phyloP scores from a whole-genome alignment of 2,888 invertebrate genomes.

The Thera obeliscata region DNA sequence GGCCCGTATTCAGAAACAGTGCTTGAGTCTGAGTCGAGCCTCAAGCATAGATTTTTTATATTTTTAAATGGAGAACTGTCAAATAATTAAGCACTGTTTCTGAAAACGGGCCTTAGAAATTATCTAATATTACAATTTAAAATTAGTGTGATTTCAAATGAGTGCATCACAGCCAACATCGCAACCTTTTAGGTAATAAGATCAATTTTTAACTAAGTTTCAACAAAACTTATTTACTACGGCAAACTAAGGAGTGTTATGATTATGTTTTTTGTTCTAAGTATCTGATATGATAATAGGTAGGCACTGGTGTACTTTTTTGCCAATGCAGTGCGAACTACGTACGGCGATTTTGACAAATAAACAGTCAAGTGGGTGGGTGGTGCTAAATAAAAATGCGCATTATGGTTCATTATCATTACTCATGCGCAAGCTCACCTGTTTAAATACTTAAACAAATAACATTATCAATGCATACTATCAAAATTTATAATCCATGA shows the following conservation, averaged over 20 bases:
- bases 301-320: too few species aligned
- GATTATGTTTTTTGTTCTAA: too few species aligned
- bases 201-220: neutral
- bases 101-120: too few species aligned
- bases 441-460: neutral
- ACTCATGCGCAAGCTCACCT: neutral
- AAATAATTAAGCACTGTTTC: too few species aligned
- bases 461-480: slow-evolving; percentile 2
- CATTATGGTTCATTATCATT: neutral
- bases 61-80: too few species aligned
- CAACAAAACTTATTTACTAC: neutral
- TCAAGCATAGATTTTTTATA: too few species aligned
- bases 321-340: neutral
- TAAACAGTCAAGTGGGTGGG: neutral
- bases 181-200: neutral
- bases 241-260: too few species aligned
- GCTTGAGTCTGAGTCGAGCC: too few species aligned
- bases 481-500: neutral
- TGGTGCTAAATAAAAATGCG: neutral
- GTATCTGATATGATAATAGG: too few species aligned
- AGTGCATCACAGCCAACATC: slow-evolving; percentile 20
- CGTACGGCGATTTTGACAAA: neutral
- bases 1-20: too few species aligned
- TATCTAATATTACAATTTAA: neutral
- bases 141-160: slow-evolving; percentile 15